Percentiles rank a stretch among this genome's conserved stretches.
Conservation (phyloP, 2,113 vertebrate genomes). For the human region DNA sequence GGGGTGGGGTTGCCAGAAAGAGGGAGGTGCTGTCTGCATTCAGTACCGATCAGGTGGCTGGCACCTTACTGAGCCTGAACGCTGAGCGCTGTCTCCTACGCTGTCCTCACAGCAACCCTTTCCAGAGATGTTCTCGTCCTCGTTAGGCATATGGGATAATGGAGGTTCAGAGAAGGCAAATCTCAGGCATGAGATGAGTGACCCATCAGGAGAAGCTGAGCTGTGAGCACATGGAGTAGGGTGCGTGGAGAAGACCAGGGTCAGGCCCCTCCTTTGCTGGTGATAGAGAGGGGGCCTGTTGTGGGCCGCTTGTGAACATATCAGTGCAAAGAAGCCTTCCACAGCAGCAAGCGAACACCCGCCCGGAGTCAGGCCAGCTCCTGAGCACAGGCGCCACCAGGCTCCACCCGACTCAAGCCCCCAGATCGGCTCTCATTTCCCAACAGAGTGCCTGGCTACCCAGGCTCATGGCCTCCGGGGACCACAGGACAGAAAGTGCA, state of each 20-base stretch:
- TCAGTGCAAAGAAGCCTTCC: neutral
- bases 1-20: neutral
- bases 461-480: neutral
- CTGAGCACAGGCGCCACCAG: neutral
- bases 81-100: too few species aligned
- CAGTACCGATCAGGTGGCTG: rapidly evolving
- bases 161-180: neutral
- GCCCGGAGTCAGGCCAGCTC: neutral
- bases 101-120: neutral
- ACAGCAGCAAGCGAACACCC: rapidly evolving
- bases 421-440: neutral
- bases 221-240: too few species aligned
- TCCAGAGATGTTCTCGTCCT: neutral
- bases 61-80: neutral
- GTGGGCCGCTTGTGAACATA: neutral
- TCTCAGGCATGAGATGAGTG: neutral
- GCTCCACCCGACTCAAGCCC: neutral
- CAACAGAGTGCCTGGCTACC: too few species aligned
- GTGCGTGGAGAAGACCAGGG: neutral
- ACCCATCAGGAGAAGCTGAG: neutral
- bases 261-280: neutral
- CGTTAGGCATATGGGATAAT: neutral
- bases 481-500: too few species aligned
- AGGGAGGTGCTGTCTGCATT: neutral
- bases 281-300: neutral